Evolutionary conservation across 2,888 invertebrate genomes (phyloP), one percentile per base, ranked within the genome.

Genomic region (Apodemia duryi): DNA sequence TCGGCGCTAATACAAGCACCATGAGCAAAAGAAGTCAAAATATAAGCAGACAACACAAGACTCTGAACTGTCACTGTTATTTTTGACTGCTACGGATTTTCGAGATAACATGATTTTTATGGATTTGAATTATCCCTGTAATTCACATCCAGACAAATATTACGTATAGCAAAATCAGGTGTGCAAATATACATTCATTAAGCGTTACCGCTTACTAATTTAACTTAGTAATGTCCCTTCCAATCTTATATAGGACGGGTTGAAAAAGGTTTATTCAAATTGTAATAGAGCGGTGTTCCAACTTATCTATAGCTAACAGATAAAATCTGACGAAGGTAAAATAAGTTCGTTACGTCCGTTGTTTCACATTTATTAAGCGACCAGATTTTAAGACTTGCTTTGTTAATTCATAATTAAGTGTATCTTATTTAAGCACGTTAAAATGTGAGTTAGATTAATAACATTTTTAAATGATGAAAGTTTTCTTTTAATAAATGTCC

Each of bases 261-360:
- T 32, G 35, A 35, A 32, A 35, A 60, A 60, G 60, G 35, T 60
- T 35, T 60, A 60, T 35, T 29, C n/a, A 60, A 60, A 60, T 57
- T 60, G 60, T 60, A n/a, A 60, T 35, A 60, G 57, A 29, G 57
- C 13, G 13, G 35, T 35, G n/a, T 35, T 32, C 13, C 60, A 2
- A 60, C n/a, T n/a, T 60, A 60, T 57, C 57, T 57, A 60, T 35
- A n/a, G 57, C 35, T 35, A 60, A 32, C 32, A 35, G 57, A 60
- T 60, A 60, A 32, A 60, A 60, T 60, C 57, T 60, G 57, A 60
- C 57, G 57, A 35, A 60, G 57, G 57, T 60, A 35, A 32, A 60
- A 35, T 32, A 60, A 32, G 13, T 60, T 60, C 57, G 35, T 60
- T 60, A 35, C 28, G 57, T 6, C 35, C 32, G 57, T n/a, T 21